phyloP scores from a whole-genome alignment of 2,888 invertebrate species.

The Sarcophaga variegata region DNA sequence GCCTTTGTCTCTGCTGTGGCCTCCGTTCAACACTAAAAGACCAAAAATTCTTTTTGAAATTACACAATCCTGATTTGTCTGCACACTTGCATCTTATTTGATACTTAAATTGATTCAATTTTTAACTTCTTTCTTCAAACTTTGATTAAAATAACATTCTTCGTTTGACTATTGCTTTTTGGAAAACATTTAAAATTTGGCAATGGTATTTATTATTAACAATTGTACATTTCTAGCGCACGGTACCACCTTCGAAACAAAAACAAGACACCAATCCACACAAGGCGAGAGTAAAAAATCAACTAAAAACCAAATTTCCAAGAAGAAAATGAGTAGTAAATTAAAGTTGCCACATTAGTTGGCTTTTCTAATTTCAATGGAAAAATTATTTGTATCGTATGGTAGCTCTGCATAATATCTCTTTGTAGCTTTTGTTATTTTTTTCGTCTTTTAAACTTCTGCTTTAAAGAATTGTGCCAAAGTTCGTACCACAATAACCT shows the following conservation, averaged over 20 bases:
- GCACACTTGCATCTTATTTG: conserved; percentile 57
- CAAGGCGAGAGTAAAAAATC: conserved; percentile 57
- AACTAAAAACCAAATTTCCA: conserved; percentile 56
- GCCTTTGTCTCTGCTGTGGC: conserved; percentile 63
- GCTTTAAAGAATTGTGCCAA: no score
- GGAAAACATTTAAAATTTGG: conserved; percentile 40
- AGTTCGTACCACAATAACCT: no score
- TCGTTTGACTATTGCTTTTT: conserved; percentile 28
- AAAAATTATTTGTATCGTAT: background rate
- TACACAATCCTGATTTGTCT: conserved; percentile 66
- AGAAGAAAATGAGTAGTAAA: conserved; percentile 51
- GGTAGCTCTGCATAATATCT: background rate
- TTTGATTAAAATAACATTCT: conserved; percentile 14
- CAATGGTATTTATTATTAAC: conserved; percentile 34
- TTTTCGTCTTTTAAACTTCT: no score
- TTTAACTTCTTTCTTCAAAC: background rate
- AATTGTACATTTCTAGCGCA: conserved; percentile 11
- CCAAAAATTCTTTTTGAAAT: conserved; percentile 59
- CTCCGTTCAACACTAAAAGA: conserved; percentile 54
- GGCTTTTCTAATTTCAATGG: background rate
- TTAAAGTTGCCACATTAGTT: conserved; percentile 44
- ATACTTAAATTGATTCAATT: conserved; percentile 30
- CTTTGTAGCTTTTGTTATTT: no score
- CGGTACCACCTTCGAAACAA: conserved; percentile 18
- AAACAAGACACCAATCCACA: conserved; percentile 31